Evolutionary conservation across 1,140 invertebrate species (phyloP).

Genomic region (Drosophila gunungcola): DNA sequence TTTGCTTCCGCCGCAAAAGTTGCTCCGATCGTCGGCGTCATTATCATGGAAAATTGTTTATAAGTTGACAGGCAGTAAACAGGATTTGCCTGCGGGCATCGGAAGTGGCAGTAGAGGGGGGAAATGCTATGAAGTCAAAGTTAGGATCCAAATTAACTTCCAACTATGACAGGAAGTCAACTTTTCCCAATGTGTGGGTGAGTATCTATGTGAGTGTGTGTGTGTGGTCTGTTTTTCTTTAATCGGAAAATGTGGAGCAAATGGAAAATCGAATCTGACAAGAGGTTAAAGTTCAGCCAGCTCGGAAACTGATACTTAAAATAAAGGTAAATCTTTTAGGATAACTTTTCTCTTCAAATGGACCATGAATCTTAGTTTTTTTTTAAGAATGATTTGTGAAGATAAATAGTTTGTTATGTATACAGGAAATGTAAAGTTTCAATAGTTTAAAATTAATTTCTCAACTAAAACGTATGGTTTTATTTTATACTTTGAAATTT

Average conservation of each 20-base stretch:
- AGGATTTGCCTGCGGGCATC: conserved; percentile 67
- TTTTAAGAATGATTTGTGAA: no score
- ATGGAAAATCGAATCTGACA: conserved; percentile 33
- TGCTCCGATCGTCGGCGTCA: conserved; percentile 34
- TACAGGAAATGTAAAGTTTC: no score
- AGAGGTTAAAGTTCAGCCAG: not conserved
- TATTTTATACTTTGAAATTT: no score
- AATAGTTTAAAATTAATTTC: no score
- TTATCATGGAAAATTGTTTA: conserved; percentile 77
- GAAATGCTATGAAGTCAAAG: conserved; percentile 40
- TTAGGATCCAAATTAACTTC: conserved; percentile 54
- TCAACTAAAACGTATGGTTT: no score
- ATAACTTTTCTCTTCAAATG: not conserved
- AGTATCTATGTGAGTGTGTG: conserved; percentile 11
- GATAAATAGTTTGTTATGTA: no score
- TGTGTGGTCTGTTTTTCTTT: conserved; percentile 34
- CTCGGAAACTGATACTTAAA: no score
- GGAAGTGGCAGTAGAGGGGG: conserved; percentile 39
- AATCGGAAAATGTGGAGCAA: conserved; percentile 39
- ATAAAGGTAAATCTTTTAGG: not conserved
- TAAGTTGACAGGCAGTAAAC: conserved; percentile 81
- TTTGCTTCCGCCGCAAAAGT: conserved; percentile 70
- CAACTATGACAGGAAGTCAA: conserved; percentile 58
- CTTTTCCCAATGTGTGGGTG: conserved; percentile 10
- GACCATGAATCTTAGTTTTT: not conserved